Evolutionary conservation across 2,888 invertebrate genomes (phyloP), one percentile per base, ranked within the genome.

Genomic region (Phymatocera aterrima): DNA sequence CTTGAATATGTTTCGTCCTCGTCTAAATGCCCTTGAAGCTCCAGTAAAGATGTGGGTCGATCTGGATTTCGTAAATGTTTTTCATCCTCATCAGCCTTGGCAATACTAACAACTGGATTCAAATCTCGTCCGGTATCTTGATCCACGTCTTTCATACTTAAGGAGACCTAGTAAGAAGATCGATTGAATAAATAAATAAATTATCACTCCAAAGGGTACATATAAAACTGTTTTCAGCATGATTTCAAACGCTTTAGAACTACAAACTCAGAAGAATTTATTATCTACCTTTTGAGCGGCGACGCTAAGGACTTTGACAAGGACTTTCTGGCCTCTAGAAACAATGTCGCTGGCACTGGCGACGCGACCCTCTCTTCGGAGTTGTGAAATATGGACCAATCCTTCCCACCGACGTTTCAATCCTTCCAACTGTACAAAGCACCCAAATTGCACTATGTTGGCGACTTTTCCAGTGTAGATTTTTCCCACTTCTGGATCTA

Each of bases 81-180:
- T 85, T 95, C 95, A 77, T 94, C 92, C 65, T 92, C 92, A 28
- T 91, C 92, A 82, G 94, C 93, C 91, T 94, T 94, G 57, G 93
- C 88, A 82, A 94, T 93, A 8, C 94, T 93, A 86, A 95, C 94
- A 0, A 94, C 91, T 0, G 99, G 99, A 91, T 99, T 99, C 75
- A 99, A 91, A 92, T 99, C 99, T 88, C 95, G 95, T 0, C 99
- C 99, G 0, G 96, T 96, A 24, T 95, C 94, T 91, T 99, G 99
- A 89, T 99, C 97, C 0, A 99, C 99, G 91, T 99, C 99, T 91
- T 98, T 99, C 96, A 99, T 98, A 0, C 97, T 97, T 2, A 99
- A 92, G 1, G 99, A 98, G 0, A 97, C 96, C 91, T 98, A 37
- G n/a, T 46, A 2, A 34, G 6, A 31, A 1, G 5, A n/a, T 43